Percentiles rank a stretch among this genome's conserved stretches.
phyloP scores from a whole-genome alignment of 1,140 invertebrate species.

The Metopolophium dirhodum region DNA sequence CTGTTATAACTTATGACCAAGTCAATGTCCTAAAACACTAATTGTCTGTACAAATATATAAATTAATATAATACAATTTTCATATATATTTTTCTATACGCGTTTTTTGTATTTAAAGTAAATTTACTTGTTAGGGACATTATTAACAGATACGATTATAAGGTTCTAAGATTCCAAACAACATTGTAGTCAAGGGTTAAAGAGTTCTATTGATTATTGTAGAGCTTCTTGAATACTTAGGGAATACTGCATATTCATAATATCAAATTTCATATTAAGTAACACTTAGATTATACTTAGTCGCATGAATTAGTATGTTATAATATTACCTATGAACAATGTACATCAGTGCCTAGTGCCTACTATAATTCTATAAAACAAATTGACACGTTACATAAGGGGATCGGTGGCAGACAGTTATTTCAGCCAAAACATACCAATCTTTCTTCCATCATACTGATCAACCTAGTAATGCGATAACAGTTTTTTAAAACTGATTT shows the following conservation, averaged over 20 bases:
- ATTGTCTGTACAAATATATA: too few species aligned
- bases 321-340: too few species aligned
- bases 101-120: background rate
- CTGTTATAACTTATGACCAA: too few species aligned
- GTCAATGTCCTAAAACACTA: too few species aligned
- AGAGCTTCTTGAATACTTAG: constrained; percentile 35
- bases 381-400: background rate
- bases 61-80: too few species aligned
- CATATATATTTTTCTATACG: too few species aligned
- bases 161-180: background rate
- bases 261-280: background rate
- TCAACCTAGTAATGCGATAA: too few species aligned
- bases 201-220: background rate
- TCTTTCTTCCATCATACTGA: too few species aligned
- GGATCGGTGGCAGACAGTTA: too few species aligned
- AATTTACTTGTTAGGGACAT: background rate
- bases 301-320: background rate
- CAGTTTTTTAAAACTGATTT: too few species aligned
- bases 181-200: background rate
- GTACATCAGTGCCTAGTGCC: background rate
- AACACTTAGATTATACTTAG: constrained; percentile 18
- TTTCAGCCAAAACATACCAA: too few species aligned
- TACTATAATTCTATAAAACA: background rate
- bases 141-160: background rate
- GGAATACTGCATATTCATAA: too few species aligned